Base-by-base conservation (phyloP, 2,113 vertebrate species). In the Phalacrocorax carbo region DNA sequence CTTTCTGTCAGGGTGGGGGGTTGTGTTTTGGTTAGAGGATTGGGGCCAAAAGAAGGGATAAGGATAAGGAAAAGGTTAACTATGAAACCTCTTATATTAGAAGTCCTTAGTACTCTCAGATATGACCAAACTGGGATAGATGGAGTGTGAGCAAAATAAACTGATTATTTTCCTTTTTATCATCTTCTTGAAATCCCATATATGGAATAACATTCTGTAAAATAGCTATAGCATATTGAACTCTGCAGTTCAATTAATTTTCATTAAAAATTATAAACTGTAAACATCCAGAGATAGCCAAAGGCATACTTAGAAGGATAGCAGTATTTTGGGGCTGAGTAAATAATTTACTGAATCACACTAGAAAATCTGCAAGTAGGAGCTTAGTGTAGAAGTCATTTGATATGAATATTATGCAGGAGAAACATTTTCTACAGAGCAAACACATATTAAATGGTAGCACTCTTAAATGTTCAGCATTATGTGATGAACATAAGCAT, bases 31-130 rank as follows among this genome's bases (percentile, higher is more conserved):
- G 72, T 16, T 76, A 36, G 71, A 64, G 57, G 27, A 36, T 38
- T 69, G 79, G 21, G 70, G 75, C 73, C 84, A 72, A 76, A 88
- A 77, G 78, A 76, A 76, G 40, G 83, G 57, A 84, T 90, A 80
- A 82, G 32, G 61, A 49, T 36, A 90, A 92, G 83, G 61, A 86
- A 72, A 82, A 87, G 54, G 36, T 72, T 97, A 85, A 82, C 82
- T 95, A 85, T 95, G 81, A 95, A 95, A 83, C 38, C 51, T 93
- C 51, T 89, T 75, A 54, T 17, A 46, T 65, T 82, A 91, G 54
- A 87, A 94, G 85, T 85, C 51, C 29, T 72, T 80, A 44, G 40
- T 66, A 48, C 14, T 57, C 79, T 94, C 79, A 87, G 40, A 84
- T 86, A 71, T 11, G n/a, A 73, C 36, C 49, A 66, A 84, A 82